A percentile compares a stretch with the other conserved stretches of the same genome.
Evolutionary conservation across 2,888 invertebrate genomes (phyloP).

Genomic region (Sthenelais limicola): DNA sequence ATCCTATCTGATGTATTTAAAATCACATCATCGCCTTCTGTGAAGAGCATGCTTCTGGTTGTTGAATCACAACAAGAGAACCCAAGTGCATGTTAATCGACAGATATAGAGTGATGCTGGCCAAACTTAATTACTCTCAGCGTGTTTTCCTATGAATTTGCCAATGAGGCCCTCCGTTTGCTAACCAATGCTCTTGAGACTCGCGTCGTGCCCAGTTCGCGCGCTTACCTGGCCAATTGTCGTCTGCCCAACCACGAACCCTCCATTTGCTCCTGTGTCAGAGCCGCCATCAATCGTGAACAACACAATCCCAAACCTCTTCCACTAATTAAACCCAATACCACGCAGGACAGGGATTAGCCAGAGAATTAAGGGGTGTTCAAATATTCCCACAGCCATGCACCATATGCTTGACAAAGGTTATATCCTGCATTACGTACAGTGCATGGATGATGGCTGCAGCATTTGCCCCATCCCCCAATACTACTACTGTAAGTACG

Average conservation of each 20-base stretch:
- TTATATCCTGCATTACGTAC: no score
- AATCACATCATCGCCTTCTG: no score
- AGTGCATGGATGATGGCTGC: no score
- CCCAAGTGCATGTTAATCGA: slow-evolving; percentile 39
- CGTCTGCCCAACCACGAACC: slow-evolving; percentile 20
- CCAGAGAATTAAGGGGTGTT: no score
- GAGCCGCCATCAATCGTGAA: slow-evolving; percentile 34
- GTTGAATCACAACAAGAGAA: slow-evolving; percentile 31
- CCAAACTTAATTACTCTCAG: slow-evolving; percentile 38
- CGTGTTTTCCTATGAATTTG: slow-evolving; percentile 31
- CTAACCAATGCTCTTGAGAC: slow-evolving; percentile 31
- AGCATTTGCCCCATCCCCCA: no score
- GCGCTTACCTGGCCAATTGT: slow-evolving; percentile 15
- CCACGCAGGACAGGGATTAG: no score
- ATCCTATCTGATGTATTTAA: no score
- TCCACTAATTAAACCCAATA: slow-evolving; percentile 30
- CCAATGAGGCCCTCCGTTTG: slow-evolving; percentile 24
- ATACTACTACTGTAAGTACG: no score
- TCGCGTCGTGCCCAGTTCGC: slow-evolving; percentile 13
- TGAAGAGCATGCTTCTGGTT: no score
- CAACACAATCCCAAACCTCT: slow-evolving; percentile 38
- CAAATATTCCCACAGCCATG: no score
- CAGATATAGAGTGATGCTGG: slow-evolving; percentile 14
- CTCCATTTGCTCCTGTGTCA: slow-evolving; percentile 27
- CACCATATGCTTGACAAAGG: no score